Conservation (phyloP, 2,797 vertebrate genomes). For the Lepidocolaptes lacrymiger region DNA sequence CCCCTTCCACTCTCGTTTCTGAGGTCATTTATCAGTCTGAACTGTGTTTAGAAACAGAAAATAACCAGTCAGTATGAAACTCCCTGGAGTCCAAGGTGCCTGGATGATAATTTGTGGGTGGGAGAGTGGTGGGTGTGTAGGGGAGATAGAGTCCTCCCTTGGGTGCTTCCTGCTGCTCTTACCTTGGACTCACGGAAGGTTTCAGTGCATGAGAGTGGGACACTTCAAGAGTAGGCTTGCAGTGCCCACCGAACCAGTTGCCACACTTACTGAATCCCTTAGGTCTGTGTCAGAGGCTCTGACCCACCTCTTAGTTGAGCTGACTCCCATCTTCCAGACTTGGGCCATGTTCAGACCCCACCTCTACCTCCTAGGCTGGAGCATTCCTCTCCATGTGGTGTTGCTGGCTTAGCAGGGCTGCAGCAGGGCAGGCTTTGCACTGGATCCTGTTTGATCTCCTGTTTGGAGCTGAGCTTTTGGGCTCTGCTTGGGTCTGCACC, state of each 20-base stretch:
- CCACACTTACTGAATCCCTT: fast-evolving
- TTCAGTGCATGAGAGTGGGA: neutral
- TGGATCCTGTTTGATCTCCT: neutral
- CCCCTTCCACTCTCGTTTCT: neutral
- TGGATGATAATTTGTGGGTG: neutral
- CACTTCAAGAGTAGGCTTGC: fast-evolving
- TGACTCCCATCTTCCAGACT: neutral
- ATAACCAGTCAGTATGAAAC: neutral
- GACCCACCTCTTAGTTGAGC: neutral
- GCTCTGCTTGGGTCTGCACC: neutral
- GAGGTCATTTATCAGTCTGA: neutral
- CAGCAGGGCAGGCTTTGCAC: neutral
- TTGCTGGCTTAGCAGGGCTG: neutral
- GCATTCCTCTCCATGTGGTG: fast-evolving
- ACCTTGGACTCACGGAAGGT: neutral
- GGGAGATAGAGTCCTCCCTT: neutral
- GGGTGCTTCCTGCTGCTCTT: neutral
- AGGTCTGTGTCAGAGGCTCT: neutral
- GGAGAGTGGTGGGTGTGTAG: neutral
- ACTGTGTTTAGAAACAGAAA: neutral
- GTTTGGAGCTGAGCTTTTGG: neutral
- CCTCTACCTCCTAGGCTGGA: neutral
- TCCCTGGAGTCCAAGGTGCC: neutral
- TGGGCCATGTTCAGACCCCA: neutral
- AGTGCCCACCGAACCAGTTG: neutral